Base-by-base conservation (phyloP, 2,797 vertebrate genomes). In the Linurgus olivaceus region DNA sequence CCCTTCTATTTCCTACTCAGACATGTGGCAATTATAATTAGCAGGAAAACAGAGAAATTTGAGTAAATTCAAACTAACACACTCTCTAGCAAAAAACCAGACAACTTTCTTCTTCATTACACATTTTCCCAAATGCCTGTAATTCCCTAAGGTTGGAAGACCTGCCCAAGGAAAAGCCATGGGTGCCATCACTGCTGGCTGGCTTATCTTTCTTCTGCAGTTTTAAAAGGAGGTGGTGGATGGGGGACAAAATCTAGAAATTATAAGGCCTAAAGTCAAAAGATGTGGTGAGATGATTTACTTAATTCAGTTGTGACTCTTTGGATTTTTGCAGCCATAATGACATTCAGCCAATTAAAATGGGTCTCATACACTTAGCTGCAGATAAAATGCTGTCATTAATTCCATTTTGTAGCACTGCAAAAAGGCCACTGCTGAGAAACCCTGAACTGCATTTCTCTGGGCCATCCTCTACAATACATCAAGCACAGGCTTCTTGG, bases 311-410 rank as follows among this genome's bases (percentile, higher is more conserved):
- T 10, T 58, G 55, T 28, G n/a, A 58, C 5, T 7, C 42, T 66
- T 37, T 35, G 47, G 21, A 16, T 50, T 38, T 50, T 45, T 5
- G 2, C 24, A 68, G 20, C 35, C 33, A 7, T n/a, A 57, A 57
- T 42, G n/a, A 28, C 24, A 85, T 23, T n/a, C 31, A 88, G 24
- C 4, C 38, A 61, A 42, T 50, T 66, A 37, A 88, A 83, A 62
- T 6, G 17, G 16, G 14, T 26, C 35, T 82, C 15, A n/a, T n/a
- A 29, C 40, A 42, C 35, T 82, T 11, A 16, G 13, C 10, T 87
- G 33, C 44, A 33, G 40, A 55, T 40, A 52, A 63, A 81, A 52
- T 0, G 0, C 3, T 63, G 26, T 19, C 4, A 0, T 65, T 33
- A 50, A n/a, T 13, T 72, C 17, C 11, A 17, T 75, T 79, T 63